Percentiles rank a stretch among this genome's conserved stretches.
Conservation (phyloP, 1,140 invertebrate genomes). For the Hyles euphorbiae region DNA sequence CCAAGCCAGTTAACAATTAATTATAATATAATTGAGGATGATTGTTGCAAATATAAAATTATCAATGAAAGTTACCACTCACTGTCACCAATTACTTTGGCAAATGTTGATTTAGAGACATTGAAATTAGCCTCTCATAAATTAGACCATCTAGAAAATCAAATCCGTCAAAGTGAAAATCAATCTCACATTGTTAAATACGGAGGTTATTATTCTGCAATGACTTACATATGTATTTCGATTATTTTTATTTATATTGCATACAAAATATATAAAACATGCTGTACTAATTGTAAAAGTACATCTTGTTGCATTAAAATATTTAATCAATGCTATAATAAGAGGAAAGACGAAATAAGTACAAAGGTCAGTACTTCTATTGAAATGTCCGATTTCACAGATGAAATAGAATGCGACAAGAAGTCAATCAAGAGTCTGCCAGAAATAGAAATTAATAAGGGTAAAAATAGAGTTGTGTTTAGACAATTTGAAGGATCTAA, state of each 20-base stretch:
- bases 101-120: too few species aligned
- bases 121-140: too few species aligned
- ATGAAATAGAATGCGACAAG: not conserved
- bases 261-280: not conserved
- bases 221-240: too few species aligned
- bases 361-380: not conserved
- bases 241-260: not conserved
- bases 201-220: constrained; percentile 1
- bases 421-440: too few species aligned
- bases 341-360: not conserved
- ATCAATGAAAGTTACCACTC: too few species aligned
- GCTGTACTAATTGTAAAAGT: not conserved
- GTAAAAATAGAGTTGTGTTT: too few species aligned
- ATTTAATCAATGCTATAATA: constrained; percentile 5
- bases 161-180: not conserved
- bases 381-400: not conserved
- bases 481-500: too few species aligned
- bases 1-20: not conserved
- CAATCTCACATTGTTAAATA: constrained; percentile 1
- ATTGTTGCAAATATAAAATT: not conserved
- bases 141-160: too few species aligned
- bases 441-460: too few species aligned
- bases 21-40: constrained; percentile 2
- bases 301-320: not conserved
- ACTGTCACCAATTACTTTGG: too few species aligned